Evolutionary conservation across 2,888 invertebrate genomes (phyloP).

Genomic region (Salticus scenicus): DNA sequence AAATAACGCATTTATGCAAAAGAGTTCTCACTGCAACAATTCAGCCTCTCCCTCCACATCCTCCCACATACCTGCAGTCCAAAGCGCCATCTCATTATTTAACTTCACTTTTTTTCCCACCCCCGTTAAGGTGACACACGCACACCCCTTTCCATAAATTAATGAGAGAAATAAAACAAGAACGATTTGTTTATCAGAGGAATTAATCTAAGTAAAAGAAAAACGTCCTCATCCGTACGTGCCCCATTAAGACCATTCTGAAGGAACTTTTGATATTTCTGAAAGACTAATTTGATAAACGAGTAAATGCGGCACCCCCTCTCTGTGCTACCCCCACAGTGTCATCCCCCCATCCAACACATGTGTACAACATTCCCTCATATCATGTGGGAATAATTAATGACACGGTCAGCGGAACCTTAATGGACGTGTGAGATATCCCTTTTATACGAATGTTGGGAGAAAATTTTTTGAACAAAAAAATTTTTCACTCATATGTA

Average conservation of each 20-base stretch:
- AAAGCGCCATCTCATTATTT: constrained; percentile 57
- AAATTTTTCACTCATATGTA: constrained; percentile 30
- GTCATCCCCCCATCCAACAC: constrained; percentile 22
- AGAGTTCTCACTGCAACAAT: constrained; percentile 34
- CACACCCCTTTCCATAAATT: constrained; percentile 39
- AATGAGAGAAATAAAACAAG: constrained; percentile 38
- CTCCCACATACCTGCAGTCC: constrained; percentile 28
- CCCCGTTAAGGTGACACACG: constrained; percentile 39
- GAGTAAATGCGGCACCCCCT: constrained; percentile 49
- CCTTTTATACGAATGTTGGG: constrained; percentile 65
- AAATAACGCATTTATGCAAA: constrained; percentile 53
- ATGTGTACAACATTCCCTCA: constrained; percentile 29
- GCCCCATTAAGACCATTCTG: constrained; percentile 67
- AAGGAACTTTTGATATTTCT: constrained; percentile 69
- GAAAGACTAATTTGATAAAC: constrained; percentile 68
- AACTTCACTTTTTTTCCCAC: constrained; percentile 23
- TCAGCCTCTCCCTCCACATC: constrained; percentile 24
- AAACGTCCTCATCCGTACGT: constrained; percentile 60
- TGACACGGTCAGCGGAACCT: constrained; percentile 62
- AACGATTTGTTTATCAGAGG: constrained; percentile 63
- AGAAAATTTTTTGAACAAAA: constrained; percentile 46
- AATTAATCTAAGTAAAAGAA: constrained; percentile 60
- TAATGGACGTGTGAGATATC: constrained; percentile 67
- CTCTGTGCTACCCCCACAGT: constrained; percentile 18
- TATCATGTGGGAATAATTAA: constrained; percentile 70